These are phyloP conservation scores for Platerodrilus igneus DNA, from an alignment of 2,888 invertebrate genomes.

Conservation along the genomic window DNA sequence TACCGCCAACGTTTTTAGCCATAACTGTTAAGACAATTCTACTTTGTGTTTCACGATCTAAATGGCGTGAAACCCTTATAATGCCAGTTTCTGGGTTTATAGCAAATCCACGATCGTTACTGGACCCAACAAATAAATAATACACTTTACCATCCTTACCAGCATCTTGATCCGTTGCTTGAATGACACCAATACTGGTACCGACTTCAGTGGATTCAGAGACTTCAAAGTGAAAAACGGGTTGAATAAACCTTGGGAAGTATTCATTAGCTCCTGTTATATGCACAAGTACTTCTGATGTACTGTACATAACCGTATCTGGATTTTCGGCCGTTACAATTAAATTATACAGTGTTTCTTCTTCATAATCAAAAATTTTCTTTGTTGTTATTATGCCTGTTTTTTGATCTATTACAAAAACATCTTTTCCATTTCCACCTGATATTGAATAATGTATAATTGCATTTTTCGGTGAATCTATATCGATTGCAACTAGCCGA, in stretches of 20 bases:
- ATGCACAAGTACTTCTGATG: conserved; percentile 66
- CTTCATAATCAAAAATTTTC: conserved; percentile 83
- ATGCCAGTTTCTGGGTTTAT: conserved; percentile 81
- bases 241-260: conserved; percentile 82
- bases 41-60: conserved; percentile 85
- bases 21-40: conserved; percentile 85
- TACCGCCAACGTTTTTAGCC: conserved; percentile 92
- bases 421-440: conserved; percentile 67
- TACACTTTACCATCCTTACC: conserved; percentile 85
- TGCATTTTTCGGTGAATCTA: conserved; percentile 84
- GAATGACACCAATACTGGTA: conserved; percentile 77
- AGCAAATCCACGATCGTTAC: conserved; percentile 85
- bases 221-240: conserved; percentile 87
- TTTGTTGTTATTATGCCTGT: conserved; percentile 73
- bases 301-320: conserved; percentile 73
- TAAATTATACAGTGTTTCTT: conserved; percentile 67
- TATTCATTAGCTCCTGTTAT: conserved; percentile 85
- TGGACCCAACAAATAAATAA: conserved; percentile 89
- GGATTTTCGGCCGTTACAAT: conserved; percentile 83
- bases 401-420: conserved; percentile 72
- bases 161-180: conserved; percentile 84
- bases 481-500: conserved; percentile 72
- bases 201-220: conserved; percentile 88
- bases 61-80: conserved; percentile 74
- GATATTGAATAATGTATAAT: conserved; percentile 78